A percentile compares a stretch with the other conserved stretches of the same genome.
These are phyloP conservation scores for Cephalophus harveyi DNA, from an alignment of 2,113 vertebrate genomes.

Conservation along the genomic window DNA sequence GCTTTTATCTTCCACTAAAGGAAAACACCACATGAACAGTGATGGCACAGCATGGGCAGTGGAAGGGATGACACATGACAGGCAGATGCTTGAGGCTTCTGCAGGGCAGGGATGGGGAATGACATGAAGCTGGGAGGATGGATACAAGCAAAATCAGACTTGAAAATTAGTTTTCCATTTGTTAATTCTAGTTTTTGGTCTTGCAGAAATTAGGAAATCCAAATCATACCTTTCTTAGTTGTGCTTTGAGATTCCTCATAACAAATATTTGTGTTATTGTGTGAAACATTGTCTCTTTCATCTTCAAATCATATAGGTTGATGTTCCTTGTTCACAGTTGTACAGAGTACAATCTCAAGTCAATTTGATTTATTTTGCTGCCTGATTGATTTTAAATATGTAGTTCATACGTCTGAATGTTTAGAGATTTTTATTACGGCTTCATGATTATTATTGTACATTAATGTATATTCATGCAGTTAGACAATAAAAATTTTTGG, in stretches of 20 bases:
- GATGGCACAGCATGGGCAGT: background rate
- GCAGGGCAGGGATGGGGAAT: no score
- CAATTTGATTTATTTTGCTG: background rate
- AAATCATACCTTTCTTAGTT: background rate
- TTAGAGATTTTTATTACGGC: background rate
- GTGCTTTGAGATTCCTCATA: background rate
- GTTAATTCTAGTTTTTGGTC: background rate
- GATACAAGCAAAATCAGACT: background rate
- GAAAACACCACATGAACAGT: background rate
- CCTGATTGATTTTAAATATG: background rate
- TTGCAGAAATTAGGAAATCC: background rate
- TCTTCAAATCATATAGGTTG: background rate
- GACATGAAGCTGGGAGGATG: background rate
- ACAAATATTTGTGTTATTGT: background rate
- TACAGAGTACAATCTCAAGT: background rate
- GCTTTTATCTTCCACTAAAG: constrained; percentile 39
- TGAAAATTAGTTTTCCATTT: background rate
- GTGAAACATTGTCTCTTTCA: background rate
- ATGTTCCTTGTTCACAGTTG: background rate
- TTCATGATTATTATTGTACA: background rate
- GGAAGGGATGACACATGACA: background rate
- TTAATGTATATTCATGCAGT: background rate
- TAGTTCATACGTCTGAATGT: background rate
- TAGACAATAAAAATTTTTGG: background rate
- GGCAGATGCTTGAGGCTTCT: background rate